Percentiles rank a stretch among this genome's conserved stretches.
These are phyloP conservation scores for Pseudanteris insignis DNA, from an alignment of 2,888 invertebrate species.

Conservation along the genomic window DNA sequence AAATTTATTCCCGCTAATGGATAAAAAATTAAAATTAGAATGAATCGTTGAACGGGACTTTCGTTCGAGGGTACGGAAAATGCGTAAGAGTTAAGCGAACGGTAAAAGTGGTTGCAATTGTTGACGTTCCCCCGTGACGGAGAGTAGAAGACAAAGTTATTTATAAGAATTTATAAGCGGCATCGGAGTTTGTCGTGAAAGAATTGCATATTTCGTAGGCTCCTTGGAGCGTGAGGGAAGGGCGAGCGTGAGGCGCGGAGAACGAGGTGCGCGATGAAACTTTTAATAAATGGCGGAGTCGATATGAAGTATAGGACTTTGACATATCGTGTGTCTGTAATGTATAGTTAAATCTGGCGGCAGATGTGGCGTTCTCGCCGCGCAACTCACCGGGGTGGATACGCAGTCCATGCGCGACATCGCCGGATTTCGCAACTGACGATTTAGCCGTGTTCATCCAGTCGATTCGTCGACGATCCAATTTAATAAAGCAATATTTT, in stretches of 20 bases:
- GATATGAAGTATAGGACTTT: slow-evolving; percentile 68
- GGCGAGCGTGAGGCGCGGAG: slow-evolving; percentile 47
- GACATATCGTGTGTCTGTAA: slow-evolving; percentile 68
- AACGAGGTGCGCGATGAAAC: slow-evolving; percentile 63
- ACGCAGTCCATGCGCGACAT: slow-evolving; percentile 44
- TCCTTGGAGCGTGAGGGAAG: slow-evolving; percentile 51
- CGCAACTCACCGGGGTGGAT: slow-evolving; percentile 47
- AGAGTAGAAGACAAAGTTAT: slow-evolving; percentile 13
- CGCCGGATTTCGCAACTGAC: slow-evolving; percentile 47
- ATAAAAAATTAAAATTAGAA: no score
- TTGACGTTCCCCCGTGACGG: no score
- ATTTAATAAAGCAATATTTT: slow-evolving; percentile 18
- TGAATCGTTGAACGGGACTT: no score
- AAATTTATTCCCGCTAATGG: no score
- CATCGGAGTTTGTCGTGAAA: slow-evolving; percentile 29
- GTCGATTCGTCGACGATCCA: slow-evolving; percentile 23
- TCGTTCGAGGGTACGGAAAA: no score
- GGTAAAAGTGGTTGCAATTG: no score
- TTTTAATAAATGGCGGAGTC: slow-evolving; percentile 67
- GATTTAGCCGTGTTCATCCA: slow-evolving; percentile 27
- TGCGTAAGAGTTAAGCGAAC: no score
- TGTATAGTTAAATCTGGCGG: slow-evolving; percentile 67
- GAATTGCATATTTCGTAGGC: slow-evolving; percentile 53
- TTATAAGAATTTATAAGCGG: background rate
- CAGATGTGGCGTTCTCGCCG: slow-evolving; percentile 62